phyloP scores from a whole-genome alignment of 2,888 invertebrate species.

The Micoletzkya japonica region DNA sequence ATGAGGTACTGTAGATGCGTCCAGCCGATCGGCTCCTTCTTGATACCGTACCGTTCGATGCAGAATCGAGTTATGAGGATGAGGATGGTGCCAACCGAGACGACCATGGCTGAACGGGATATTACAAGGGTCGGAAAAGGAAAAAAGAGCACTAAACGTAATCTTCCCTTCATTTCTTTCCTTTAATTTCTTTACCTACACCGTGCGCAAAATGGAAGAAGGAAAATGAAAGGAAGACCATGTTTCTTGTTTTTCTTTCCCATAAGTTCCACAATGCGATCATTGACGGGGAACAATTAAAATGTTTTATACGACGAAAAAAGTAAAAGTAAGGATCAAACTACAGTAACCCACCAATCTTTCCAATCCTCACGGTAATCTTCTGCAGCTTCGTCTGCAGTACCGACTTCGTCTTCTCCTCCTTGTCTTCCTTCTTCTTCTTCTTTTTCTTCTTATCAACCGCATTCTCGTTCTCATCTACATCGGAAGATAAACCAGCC shows the following conservation, averaged over 20 bases:
- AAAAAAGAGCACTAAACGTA: not conserved
- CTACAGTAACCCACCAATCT: conserved; percentile 39
- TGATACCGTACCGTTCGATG: conserved; percentile 39
- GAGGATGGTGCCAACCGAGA: conserved; percentile 50
- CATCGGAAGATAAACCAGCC: too few relatives aligned
- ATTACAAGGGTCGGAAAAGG: not conserved
- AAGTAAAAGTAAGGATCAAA: not conserved
- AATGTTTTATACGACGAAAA: too few relatives aligned
- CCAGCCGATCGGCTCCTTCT: conserved; percentile 37
- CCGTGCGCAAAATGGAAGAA: too few relatives aligned
- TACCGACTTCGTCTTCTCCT: conserved; percentile 45
- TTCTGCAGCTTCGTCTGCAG: conserved; percentile 46
- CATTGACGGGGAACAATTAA: too few relatives aligned
- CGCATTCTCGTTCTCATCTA: too few relatives aligned
- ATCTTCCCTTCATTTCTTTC: too few relatives aligned
- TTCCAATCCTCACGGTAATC: conserved; percentile 48
- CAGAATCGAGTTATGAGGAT: conserved; percentile 51
- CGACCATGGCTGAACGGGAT: conserved; percentile 42
- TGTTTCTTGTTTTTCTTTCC: too few relatives aligned
- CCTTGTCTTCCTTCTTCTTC: conserved; percentile 43
- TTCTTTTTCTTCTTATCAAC: too few relatives aligned
- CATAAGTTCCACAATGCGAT: too few relatives aligned
- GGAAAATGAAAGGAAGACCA: too few relatives aligned
- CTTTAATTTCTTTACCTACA: too few relatives aligned
- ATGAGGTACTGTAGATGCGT: conserved; percentile 34